Evolutionary conservation across 2,888 invertebrate species (phyloP), one percentile per base, ranked within the genome.

Genomic region (Hemistola chrysoprasaria): DNA sequence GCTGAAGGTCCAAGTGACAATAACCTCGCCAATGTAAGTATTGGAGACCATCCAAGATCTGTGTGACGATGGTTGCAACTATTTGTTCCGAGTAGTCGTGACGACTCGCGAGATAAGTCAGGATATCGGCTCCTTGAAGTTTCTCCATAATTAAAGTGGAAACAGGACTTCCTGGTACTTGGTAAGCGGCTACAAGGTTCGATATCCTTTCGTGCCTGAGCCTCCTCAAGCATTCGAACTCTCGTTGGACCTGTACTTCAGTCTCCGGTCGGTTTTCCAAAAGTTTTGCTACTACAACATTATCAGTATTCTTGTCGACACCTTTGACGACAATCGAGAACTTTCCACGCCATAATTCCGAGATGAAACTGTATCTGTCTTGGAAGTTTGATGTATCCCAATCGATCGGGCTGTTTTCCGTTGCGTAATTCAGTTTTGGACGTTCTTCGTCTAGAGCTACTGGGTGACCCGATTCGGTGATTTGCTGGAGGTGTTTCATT

Each of bases 11-110:
- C 47, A 98, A 83, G 75, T 97, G 97, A 58, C 95, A 95, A 56
- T 93, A 93, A 1, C 97, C 97, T 62, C 96, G 91, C 95, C 98
- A 98, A 78, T 99, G 98, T 24, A 99, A 87, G 78, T 98, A 99
- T 79, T 98, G 98, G 0, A 98, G 85, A 0, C 94, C 98, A 66
- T 98, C 97, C 40, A 97, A 81, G 0, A 97, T 85, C 86, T 99
- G 98, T 1, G 93, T 92, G 25, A 98, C 92, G 11, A 98, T 94
- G 1, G 93, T 93, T 0, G 97, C 95, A 0, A 98, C 97, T 78
- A 94, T 94, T 78, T 98, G 97, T 78, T 99, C 99, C 0, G 94
- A 93, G 79, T 98, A 99, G 61, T 97, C 95, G 73, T 97, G 96
- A 33, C 94, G 92, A 58, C 94, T 95, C 0, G 96, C 94, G 39